Evolutionary conservation across 2,113 vertebrate genomes (phyloP).

Genomic region (Tilapia sparmanii): DNA sequence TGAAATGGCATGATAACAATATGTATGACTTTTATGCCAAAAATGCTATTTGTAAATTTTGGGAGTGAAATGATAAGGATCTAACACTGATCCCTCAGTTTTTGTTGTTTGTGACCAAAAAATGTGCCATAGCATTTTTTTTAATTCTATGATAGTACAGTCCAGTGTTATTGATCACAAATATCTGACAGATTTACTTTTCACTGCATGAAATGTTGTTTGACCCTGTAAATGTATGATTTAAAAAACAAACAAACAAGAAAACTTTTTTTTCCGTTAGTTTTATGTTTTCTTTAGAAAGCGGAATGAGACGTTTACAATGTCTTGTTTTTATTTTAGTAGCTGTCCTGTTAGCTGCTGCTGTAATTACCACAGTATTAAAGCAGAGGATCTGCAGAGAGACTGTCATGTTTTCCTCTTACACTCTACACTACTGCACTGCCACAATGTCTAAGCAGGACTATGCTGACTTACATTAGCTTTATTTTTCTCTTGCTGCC

Average conservation of each 20-base stretch:
- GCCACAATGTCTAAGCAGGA: background rate
- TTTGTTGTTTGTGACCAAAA: background rate
- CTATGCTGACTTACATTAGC: background rate
- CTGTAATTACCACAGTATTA: constrained; percentile 16
- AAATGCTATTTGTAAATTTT: constrained; percentile 34
- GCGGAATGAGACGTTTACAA: background rate
- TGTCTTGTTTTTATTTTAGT: background rate
- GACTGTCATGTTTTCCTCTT: background rate
- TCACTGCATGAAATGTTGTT: constrained; percentile 29
- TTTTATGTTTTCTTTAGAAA: background rate
- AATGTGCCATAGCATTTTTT: constrained; percentile 32
- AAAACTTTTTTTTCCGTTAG: background rate
- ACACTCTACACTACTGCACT: background rate
- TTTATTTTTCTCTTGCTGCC: background rate
- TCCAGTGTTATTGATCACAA: background rate
- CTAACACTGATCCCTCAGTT: background rate
- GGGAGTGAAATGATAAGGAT: background rate
- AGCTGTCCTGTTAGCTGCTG: background rate
- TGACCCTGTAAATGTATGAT: background rate
- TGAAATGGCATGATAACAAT: constrained; percentile 36
- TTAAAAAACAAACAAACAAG: rapidly evolving
- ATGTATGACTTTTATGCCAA: constrained; percentile 28
- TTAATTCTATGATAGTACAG: background rate
- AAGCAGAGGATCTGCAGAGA: background rate
- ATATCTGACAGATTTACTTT: background rate